Base-by-base conservation (phyloP, 2,113 vertebrate species). In the Thymallus thymallus region DNA sequence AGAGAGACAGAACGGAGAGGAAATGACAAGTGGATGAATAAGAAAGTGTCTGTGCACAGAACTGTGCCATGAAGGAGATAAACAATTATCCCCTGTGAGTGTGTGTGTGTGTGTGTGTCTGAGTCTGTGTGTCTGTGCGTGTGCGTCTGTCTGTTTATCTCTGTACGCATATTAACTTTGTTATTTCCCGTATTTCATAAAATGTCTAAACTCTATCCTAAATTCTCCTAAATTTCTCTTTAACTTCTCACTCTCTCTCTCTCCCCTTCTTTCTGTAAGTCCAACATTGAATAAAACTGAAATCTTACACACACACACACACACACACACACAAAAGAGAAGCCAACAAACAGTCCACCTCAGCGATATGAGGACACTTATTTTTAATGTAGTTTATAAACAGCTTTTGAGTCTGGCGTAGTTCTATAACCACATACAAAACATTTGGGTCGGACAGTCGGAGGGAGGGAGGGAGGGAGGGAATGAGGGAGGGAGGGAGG, bases 331-430 rank as follows among this genome's bases (percentile, higher is more conserved):
- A 82, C 78, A 85, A 80, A 82, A 75, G 67, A 55, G 46, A 79
- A 68, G 68, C 72, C 68, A 80, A 83, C 74, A 88, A 80, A 88
- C 67, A 71, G 75, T 84, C 86, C 81, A 86, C 85, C 73, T 81
- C 83, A 84, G 84, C 80, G 76, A 76, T 90, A 88, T 81, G 85
- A 91, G 87, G 86, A 91, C 85, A 87, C 86, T 89, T 88, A 85
- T 86, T 86, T 93, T 93, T 92, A 93, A 92, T 93, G 85, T 89
- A 90, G 88, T 91, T 92, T 90, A 91, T 87, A 92, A 93, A 92
- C 84, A 87, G 87, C 86, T 91, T 90, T 88, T 86, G 85, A 89
- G 85, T 90, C 91, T 91, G 90, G 83, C 88, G 87, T 85, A 88
- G 83, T 88, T 90, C 78, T 82, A 89, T 90, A 89, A 91, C 83